These are phyloP conservation scores for Pipistrellus pygmaeus DNA, from an alignment of 2,797 vertebrate species.

Conservation along the genomic window DNA sequence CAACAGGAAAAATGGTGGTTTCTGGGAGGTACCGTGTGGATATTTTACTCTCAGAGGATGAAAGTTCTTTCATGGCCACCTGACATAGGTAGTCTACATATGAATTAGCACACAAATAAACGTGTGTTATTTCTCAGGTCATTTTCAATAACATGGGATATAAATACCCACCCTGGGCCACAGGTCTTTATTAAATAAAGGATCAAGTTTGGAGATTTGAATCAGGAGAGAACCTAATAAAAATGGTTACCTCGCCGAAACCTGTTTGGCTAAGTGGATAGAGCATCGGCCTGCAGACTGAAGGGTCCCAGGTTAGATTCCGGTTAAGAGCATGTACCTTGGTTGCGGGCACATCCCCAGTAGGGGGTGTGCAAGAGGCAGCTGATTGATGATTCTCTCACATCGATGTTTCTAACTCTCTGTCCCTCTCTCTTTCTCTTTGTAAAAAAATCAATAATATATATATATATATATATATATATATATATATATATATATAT, in stretches of 20 bases:
- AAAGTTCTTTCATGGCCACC: neutral
- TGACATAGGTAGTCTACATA: neutral
- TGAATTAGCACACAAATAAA: neutral
- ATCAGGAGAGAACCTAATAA: neutral
- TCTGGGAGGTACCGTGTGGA: neutral
- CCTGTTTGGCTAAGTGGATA: too few relatives aligned
- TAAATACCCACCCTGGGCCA: neutral
- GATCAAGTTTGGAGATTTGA: neutral
- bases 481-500: too few relatives aligned
- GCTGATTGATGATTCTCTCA: too few relatives aligned
- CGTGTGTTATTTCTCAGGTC: neutral
- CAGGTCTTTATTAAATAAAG: neutral
- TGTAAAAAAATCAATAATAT: too few relatives aligned
- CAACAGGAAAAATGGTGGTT: neutral
- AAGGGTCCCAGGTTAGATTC: too few relatives aligned
- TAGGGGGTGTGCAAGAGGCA: too few relatives aligned
- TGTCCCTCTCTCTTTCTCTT: too few relatives aligned
- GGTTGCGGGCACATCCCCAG: too few relatives aligned
- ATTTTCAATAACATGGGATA: neutral
- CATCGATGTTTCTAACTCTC: too few relatives aligned
- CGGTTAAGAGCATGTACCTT: too few relatives aligned
- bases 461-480: too few relatives aligned
- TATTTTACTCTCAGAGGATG: slow-evolving; percentile 6
- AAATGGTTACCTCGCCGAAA: neutral
- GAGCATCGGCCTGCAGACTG: too few relatives aligned